Conservation (phyloP, 2,888 invertebrate species). For the Frankliniella fusca region DNA sequence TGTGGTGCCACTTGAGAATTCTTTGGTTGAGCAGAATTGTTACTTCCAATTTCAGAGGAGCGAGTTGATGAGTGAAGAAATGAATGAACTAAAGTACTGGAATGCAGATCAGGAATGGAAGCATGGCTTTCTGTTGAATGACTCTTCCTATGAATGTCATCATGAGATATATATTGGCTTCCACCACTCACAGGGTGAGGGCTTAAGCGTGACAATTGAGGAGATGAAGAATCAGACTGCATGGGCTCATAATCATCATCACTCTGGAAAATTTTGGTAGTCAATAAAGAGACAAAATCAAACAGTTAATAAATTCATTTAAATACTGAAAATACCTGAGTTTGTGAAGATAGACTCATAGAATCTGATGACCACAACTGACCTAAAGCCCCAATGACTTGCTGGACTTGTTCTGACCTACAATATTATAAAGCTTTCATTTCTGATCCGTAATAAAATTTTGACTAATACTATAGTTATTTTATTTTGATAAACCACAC, state of each 20-base stretch:
- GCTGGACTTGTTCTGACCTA: slow-evolving; percentile 6
- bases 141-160: no score
- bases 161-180: neutral
- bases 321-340: neutral
- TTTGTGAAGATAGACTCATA: neutral
- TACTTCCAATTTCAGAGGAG: neutral
- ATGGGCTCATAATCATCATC: slow-evolving; percentile 4
- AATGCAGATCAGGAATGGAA: neutral
- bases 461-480: neutral
- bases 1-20: neutral
- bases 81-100: neutral
- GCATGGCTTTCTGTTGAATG: no score
- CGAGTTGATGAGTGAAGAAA: neutral
- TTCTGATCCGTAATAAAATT: neutral
- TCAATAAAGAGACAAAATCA: neutral
- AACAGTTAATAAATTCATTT: neutral
- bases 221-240: slow-evolving; percentile 8
- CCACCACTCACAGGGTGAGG: neutral
- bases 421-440: neutral
- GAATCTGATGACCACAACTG: slow-evolving; percentile 14
- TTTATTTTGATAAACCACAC: neutral
- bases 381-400: neutral
- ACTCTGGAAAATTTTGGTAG: neutral
- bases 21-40: neutral
- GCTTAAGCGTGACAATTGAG: neutral